Conservation (phyloP, 2,888 invertebrate genomes). For the Tipula vernalis region DNA sequence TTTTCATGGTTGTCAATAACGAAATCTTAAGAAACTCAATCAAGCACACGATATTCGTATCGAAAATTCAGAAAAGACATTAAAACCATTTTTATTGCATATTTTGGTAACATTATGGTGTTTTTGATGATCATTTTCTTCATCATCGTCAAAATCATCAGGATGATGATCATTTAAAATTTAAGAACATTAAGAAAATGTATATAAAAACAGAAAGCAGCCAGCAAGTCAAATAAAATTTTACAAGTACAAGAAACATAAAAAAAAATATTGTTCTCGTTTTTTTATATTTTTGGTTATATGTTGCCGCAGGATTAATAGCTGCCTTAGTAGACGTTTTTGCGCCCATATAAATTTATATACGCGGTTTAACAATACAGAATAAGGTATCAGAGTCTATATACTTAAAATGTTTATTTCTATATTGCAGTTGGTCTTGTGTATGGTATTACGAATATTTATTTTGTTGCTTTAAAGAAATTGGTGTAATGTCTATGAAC, state of each 20-base stretch:
- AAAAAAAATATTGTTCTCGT: neutral
- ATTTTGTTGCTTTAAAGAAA: neutral
- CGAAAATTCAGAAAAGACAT: neutral
- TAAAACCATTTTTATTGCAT: neutral
- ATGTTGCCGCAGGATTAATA: constrained; percentile 7
- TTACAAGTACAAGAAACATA: constrained; percentile 6
- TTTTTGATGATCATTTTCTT: neutral
- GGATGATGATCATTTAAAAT: neutral
- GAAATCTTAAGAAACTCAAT: neutral
- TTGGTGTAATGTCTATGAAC: neutral
- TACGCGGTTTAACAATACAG: neutral
- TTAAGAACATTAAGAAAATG: neutral
- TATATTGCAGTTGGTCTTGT: neutral
- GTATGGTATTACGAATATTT: neutral
- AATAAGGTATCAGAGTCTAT: neutral
- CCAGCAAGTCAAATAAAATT: neutral
- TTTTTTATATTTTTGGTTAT: neutral
- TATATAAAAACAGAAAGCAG: neutral
- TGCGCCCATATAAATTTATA: constrained; percentile 6
- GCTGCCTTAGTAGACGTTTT: constrained; percentile 9
- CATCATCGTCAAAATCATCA: neutral
- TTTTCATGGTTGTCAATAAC: neutral
- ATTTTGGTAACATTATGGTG: neutral
- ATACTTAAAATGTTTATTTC: neutral
- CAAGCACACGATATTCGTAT: neutral